Conservation (phyloP, 2,888 invertebrate species). For the Lepidocyrtoides sp. region DNA sequence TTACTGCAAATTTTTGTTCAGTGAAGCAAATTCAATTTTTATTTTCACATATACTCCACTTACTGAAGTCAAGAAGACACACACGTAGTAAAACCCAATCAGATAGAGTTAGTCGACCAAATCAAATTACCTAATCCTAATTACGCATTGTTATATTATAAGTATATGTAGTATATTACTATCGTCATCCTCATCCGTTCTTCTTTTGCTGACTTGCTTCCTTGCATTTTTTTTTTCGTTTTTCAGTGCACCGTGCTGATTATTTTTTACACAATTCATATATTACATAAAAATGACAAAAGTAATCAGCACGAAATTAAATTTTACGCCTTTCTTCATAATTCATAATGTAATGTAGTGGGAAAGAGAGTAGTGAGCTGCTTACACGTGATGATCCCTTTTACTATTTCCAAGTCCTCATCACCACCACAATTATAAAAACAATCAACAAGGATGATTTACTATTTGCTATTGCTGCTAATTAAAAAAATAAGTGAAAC, state of each 20-base stretch:
- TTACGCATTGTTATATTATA: too few relatives aligned
- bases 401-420: not conserved
- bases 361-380: too few relatives aligned
- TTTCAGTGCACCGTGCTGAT: not conserved
- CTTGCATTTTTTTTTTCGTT: not conserved
- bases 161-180: not conserved
- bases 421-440: not conserved
- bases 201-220: slow-evolving; percentile 17
- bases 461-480: not conserved
- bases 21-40: slow-evolving; percentile 7
- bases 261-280: not conserved
- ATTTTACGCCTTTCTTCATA: too few relatives aligned
- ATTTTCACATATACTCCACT: not conserved
- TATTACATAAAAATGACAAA: slow-evolving; percentile 9
- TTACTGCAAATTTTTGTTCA: not conserved
- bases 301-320: not conserved
- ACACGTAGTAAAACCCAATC: too few relatives aligned
- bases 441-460: slow-evolving; percentile 2
- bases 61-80: too few relatives aligned
- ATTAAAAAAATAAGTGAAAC: slow-evolving; percentile 22
- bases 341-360: not conserved
- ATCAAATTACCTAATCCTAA: slow-evolving; percentile 31
- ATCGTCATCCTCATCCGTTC: slow-evolving; percentile 35
- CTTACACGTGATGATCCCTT: not conserved
- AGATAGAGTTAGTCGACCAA: not conserved